phyloP scores from a whole-genome alignment of 2,797 vertebrate genomes.

The Sciurus vulgaris region DNA sequence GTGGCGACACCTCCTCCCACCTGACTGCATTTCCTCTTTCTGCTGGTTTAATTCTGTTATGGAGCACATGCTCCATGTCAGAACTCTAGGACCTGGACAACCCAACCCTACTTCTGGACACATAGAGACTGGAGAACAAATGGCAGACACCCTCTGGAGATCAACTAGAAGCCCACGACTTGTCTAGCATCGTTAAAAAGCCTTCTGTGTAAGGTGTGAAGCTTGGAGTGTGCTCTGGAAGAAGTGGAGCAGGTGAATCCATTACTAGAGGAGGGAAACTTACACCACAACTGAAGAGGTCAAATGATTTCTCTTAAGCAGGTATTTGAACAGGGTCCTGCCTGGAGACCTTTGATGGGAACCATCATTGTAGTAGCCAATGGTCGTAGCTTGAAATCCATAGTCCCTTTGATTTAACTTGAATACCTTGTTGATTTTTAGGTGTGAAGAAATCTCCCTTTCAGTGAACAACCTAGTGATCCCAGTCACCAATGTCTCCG shows the following conservation, averaged over 20 bases:
- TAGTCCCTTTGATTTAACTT: not conserved
- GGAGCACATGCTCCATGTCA: not conserved
- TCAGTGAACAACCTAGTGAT: not conserved
- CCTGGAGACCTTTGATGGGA: not conserved
- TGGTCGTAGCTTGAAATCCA: not conserved
- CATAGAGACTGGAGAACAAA: not conserved
- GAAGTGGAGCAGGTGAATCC: not conserved
- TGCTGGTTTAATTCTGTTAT: not conserved
- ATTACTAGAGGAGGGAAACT: not conserved
- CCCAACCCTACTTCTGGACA: not conserved
- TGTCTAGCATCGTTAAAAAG: not conserved
- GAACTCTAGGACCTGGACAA: not conserved
- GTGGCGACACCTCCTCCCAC: not conserved
- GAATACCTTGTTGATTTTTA: not conserved
- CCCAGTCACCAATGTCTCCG: not conserved
- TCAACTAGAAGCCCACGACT: not conserved
- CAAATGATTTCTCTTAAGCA: not conserved
- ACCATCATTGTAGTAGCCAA: not conserved
- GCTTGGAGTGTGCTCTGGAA: not conserved
- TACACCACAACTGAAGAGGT: not conserved
- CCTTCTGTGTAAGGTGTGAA: not conserved
- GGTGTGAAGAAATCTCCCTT: not conserved
- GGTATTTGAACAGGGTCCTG: not conserved
- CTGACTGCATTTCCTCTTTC: rapidly evolving
- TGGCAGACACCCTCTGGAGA: no score